phyloP scores from a whole-genome alignment of 2,888 invertebrate species.

The Drosophila peninsularis region DNA sequence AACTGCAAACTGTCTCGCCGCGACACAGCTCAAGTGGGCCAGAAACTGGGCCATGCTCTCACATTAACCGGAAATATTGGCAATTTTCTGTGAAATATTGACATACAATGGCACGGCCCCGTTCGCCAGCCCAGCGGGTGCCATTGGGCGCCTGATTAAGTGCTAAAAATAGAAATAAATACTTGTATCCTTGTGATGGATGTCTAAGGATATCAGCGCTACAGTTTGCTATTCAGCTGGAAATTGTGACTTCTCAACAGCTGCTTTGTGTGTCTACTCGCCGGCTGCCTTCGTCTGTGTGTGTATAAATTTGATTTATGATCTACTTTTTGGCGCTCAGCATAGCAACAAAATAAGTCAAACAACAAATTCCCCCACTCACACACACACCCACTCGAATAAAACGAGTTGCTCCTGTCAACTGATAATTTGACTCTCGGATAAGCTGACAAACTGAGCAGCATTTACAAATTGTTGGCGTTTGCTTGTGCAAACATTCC shows the following conservation, averaged over 20 bases:
- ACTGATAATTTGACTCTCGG: slow-evolving; percentile 61
- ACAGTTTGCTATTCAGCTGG: slow-evolving; percentile 19
- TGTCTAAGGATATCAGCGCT: slow-evolving; percentile 51
- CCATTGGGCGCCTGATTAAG: slow-evolving; percentile 62
- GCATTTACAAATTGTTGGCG: slow-evolving; percentile 44
- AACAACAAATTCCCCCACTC: slow-evolving; percentile 5
- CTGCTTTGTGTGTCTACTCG: slow-evolving; percentile 13
- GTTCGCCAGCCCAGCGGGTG: not conserved
- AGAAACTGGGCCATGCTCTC: slow-evolving; percentile 39
- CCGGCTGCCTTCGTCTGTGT: slow-evolving; percentile 8
- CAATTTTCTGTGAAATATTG: slow-evolving; percentile 71
- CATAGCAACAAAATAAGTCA: slow-evolving; percentile 41
- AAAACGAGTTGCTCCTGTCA: slow-evolving; percentile 55
- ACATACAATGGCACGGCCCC: slow-evolving; percentile 17
- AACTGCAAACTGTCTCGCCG: not conserved
- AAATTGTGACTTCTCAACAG: slow-evolving; percentile 27
- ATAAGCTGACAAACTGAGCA: slow-evolving; percentile 37
- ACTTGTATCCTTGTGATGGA: slow-evolving; percentile 62
- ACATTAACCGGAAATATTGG: slow-evolving; percentile 76
- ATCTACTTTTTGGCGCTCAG: slow-evolving; percentile 45
- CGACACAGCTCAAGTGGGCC: slow-evolving; percentile 29
- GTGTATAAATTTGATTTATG: slow-evolving; percentile 69
- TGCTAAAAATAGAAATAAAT: slow-evolving; percentile 73
- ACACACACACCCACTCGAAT: slow-evolving; percentile 10
- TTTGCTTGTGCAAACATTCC: slow-evolving; percentile 24